Base-by-base conservation (phyloP, 2,113 vertebrate genomes). In the Rutilus rutilus region DNA sequence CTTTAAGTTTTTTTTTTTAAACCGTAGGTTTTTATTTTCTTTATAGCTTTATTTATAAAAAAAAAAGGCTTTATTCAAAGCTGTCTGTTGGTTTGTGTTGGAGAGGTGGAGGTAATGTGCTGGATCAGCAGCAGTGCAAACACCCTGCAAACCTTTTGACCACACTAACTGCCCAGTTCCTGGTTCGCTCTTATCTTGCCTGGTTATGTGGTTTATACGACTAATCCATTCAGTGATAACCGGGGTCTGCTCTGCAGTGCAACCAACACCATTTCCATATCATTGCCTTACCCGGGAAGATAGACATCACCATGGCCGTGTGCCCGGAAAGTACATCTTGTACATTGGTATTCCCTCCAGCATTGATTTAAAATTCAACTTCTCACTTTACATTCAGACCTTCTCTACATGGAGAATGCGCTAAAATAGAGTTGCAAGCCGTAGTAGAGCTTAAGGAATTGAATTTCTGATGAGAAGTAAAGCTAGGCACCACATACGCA, bases 381-480 rank as follows among this genome's bases (percentile, higher is more conserved):
- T 57, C 75, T 78, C 50, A 33, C 80, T 82, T 69, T 19, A 65
- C 60, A 69, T 52, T 82, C 47, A 54, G 64, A 52, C 27, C 64
- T 23, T 69, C 45, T 54, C 59, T 47, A 80, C 30, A 57, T 80
- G 11, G 33, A 81, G 10, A 54, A 69, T 2, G 12, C 21, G 17
- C 30, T 59, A 23, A 27, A 83, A 73, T 33, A 59, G 39, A 65
- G 42, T 25, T 64, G 25, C 11, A 6, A 79, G 30, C 23, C 25
- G 33, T 47, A 42, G 69, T 50, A 71, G 42, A 23, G 6, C 25
- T 76, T 83, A 84, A 50, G 23, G 71, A 77, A 81, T 84, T 73
- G 25, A 52, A 82, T 73, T 64, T 74, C 50, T 84, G 86, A 86
- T 71, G 73, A 82, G 84, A 52, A 78, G 47, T 30, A 54, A 67